Evolutionary conservation across 2,888 invertebrate species (phyloP), one percentile per base, ranked within the genome.

Genomic region (Sycophila texana): DNA sequence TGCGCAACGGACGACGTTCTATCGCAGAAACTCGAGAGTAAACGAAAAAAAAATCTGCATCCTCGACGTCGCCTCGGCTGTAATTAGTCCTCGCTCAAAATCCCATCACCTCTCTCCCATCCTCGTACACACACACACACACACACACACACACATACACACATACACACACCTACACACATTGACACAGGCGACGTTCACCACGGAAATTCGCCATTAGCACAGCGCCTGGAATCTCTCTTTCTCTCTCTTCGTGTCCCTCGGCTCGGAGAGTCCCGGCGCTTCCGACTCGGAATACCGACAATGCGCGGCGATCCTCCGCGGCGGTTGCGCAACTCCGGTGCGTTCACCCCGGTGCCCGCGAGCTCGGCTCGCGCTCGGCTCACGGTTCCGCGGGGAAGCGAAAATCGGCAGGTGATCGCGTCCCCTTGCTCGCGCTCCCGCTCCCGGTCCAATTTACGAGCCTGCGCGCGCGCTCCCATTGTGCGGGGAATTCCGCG

Each of bases 371-470:
- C 77, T 73, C 22, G 26, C 57, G 14, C 20, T 61, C 30, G 18
- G 26, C 26, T 55, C 20, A 39, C 65, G 12, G 7, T 57, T 5
- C 13, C 13, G 67, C 67, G 60, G 73, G 80, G 67, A 63, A 72
- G 75, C 57, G 67, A 72, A 76, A 72, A 80, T 76, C 72, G 80
- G 80, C 75, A 72, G 73, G 80, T 75, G 76, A 71, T 74, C 58
- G 58, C 51, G 66, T 16, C 39, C 49, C 16, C 18, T 47, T n/a
- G 14, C 47, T 71, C 58, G 66, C 66, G 57, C 65, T 47, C 16
- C 20, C n/a, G 57, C 57, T 61, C 70, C 49, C 73, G 72, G 75
- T 79, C 79, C 79, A 79, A 79, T 79, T 79, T 79, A 79, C 79
- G 79, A 79, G 74, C 79, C 58, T 18, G 22, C 47, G 75, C 68